phyloP scores from a whole-genome alignment of 2,797 vertebrate genomes.

The Eulemur coronatus region DNA sequence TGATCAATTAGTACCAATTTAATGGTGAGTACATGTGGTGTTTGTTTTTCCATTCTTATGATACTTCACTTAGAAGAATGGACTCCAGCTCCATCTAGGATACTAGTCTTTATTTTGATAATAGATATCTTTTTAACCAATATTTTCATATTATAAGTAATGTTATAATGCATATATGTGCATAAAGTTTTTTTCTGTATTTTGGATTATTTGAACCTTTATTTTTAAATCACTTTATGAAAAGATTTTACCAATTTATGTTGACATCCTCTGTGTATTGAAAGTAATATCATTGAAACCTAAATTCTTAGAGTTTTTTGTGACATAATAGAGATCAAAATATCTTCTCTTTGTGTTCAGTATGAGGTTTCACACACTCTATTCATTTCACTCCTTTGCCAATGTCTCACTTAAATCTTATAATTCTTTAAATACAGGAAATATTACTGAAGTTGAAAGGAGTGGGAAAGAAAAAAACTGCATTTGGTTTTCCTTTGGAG shows the following conservation, averaged over 20 bases:
- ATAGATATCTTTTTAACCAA: not conserved
- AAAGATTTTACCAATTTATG: not conserved
- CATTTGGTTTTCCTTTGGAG: slow-evolving; percentile 26
- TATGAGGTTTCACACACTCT: not conserved
- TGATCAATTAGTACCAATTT: no score
- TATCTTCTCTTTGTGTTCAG: not conserved
- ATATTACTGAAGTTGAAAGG: slow-evolving; percentile 43
- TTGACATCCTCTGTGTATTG: not conserved
- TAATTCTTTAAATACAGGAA: slow-evolving; percentile 29
- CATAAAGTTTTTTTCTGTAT: not conserved
- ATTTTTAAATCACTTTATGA: not conserved
- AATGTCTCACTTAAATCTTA: not conserved
- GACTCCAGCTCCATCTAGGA: no score
- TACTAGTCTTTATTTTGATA: not conserved
- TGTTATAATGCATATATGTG: not conserved
- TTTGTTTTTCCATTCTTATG: no score
- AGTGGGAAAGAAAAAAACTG: slow-evolving; percentile 46
- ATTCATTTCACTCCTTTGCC: not conserved
- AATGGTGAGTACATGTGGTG: no score
- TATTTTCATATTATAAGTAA: not conserved
- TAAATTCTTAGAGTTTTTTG: not conserved
- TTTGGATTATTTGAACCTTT: not conserved
- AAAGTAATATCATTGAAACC: not conserved
- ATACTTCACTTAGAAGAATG: no score
- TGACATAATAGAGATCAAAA: not conserved